Conservation (phyloP, 2,113 vertebrate species). For the Serinus canaria region DNA sequence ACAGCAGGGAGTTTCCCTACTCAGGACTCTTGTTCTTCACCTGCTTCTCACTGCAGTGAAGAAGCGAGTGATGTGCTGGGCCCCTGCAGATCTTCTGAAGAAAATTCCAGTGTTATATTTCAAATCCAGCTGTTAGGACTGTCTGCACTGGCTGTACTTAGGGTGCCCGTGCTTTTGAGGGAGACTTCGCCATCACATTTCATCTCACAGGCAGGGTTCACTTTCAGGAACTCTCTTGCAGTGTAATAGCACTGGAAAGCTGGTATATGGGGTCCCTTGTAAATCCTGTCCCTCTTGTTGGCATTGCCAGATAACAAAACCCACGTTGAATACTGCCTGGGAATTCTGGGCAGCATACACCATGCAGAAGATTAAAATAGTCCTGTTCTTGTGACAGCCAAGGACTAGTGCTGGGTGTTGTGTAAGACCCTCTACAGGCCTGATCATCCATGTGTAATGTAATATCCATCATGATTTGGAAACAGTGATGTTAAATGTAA, state of each 20-base stretch:
- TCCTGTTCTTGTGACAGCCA: neutral
- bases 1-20: neutral
- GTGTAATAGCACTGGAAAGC: neutral
- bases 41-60: neutral
- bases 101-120: neutral
- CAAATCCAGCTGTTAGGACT: neutral
- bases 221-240: neutral
- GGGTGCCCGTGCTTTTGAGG: neutral
- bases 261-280: neutral
- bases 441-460: neutral
- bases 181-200: neutral
- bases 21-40: neutral
- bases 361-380: neutral
- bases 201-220: neutral
- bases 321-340: fast-evolving
- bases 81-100: neutral
- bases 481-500: neutral
- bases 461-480: neutral
- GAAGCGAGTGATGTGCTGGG: neutral
- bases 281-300: neutral
- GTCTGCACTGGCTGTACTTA: neutral
- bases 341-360: neutral
- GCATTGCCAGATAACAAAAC: neutral
- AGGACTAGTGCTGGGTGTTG: neutral
- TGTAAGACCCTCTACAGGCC: neutral